These are phyloP conservation scores for Coremacera marginata DNA, from an alignment of 2,888 invertebrate species.

Conservation along the genomic window DNA sequence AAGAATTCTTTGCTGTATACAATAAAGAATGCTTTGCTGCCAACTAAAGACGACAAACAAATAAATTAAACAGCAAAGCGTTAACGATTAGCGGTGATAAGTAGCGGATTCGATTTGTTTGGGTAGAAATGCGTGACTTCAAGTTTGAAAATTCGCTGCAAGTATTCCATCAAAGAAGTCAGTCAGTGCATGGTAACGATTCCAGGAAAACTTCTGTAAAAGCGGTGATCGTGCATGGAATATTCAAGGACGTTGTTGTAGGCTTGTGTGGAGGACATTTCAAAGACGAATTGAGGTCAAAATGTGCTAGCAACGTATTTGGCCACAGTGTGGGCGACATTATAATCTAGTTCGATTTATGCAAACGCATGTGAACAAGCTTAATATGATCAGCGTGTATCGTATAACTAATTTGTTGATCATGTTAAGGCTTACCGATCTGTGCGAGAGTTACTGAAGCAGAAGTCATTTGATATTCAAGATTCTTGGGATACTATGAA, in stretches of 20 bases:
- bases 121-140: not conserved
- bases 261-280: not conserved
- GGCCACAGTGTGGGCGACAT: not conserved
- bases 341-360: not conserved
- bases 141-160: too few species aligned
- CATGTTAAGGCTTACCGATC: not conserved
- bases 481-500: not conserved
- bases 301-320: not conserved
- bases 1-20: conserved; percentile 6
- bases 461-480: not conserved
- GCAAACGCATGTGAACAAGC: not conserved
- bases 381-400: not conserved
- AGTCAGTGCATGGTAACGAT: not conserved
- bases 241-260: conserved; percentile 21
- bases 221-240: conserved; percentile 17
- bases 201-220: conserved; percentile 14
- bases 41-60: not conserved
- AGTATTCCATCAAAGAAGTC: not conserved
- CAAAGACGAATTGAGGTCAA: not conserved
- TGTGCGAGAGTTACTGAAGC: not conserved
- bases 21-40: not conserved
- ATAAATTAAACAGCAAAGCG: not conserved
- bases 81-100: conserved; percentile 31
- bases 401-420: not conserved
- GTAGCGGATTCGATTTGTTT: conserved; percentile 29